phyloP scores from a whole-genome alignment of 2,113 vertebrate genomes.

The Cricetomys ansorgei region DNA sequence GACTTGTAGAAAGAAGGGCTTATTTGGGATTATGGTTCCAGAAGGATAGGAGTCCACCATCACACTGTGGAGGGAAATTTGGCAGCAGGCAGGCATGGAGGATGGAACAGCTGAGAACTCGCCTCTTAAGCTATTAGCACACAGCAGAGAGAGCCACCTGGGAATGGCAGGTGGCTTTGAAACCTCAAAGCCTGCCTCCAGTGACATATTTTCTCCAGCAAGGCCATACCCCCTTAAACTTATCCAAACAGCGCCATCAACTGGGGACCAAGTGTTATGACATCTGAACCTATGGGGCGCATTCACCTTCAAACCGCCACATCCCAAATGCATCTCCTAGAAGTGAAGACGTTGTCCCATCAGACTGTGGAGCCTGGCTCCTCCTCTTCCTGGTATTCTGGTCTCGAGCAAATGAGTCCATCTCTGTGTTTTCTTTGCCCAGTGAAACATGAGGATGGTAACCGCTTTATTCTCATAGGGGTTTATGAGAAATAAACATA shows the following conservation, averaged over 20 bases:
- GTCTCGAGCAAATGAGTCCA: not conserved
- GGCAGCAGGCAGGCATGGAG: not conserved
- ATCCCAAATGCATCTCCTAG: not conserved
- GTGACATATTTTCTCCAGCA: not conserved
- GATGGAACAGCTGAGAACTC: not conserved
- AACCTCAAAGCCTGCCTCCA: not conserved
- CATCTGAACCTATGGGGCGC: not conserved
- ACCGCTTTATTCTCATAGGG: not conserved
- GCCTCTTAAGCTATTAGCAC: not conserved
- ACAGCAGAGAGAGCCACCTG: not conserved
- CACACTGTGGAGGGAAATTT: not conserved
- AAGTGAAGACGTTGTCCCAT: not conserved
- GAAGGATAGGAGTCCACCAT: not conserved
- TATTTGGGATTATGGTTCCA: not conserved
- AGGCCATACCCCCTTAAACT: not conserved
- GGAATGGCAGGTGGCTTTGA: not conserved
- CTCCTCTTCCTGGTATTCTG: not conserved
- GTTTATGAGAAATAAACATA: not conserved
- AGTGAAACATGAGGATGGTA: not conserved
- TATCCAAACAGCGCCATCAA: not conserved
- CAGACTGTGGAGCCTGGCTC: not conserved
- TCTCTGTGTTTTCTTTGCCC: not conserved
- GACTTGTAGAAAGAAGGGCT: not conserved
- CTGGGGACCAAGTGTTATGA: not conserved
- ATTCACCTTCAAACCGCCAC: not conserved